Base-by-base conservation (phyloP, 2,797 vertebrate genomes). In the Sus cebifrons region DNA sequence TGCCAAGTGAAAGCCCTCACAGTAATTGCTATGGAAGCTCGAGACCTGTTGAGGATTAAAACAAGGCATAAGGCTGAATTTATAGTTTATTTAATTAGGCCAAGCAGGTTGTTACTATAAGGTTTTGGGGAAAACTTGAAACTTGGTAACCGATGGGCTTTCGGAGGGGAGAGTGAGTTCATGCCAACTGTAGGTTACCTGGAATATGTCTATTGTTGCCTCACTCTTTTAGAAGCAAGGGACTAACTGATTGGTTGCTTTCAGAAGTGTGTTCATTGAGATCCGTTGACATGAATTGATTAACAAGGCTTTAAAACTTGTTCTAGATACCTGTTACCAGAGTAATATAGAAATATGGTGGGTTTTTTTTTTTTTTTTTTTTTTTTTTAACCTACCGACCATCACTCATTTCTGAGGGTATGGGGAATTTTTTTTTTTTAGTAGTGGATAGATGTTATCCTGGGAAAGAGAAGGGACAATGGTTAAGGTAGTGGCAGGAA, bases 221-320 rank as follows among this genome's bases (percentile, higher is more conserved):
- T 68, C 49, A 60, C 44, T 84, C 77, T 77, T 64, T 77, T 64
- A 77, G 62, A 77, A 89, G 40, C 9, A 77, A 62, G 4, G 23
- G 13, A 27, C 54, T 77, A 52, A 36, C 58, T 77, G 29, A 32
- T 60, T 36, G 27, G 62, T 89, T n/a, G 54, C 40, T 89, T 84
- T 54, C 64, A 77, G 54, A 70, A 60, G 54, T 70, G 25, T 25
- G 17, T 89, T 89, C n/a, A 65, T n/a, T 77, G 36, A 94, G 17
- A 83, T 83, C 21, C 67, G 25, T 54, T 89, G 36, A 70, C 40
- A 67, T 83, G 21, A 32, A 60, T 60, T 75, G 79, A 70, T 89
- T 60, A 49, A 77, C 8, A 82, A 68, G 73, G 23, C 75, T 75
- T 89, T 84, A 68, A 77, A 77, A 77, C n/a, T 94, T 84, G 36